Evolutionary conservation across 2,888 invertebrate genomes (phyloP).

Genomic region (Hydraecia micacea): DNA sequence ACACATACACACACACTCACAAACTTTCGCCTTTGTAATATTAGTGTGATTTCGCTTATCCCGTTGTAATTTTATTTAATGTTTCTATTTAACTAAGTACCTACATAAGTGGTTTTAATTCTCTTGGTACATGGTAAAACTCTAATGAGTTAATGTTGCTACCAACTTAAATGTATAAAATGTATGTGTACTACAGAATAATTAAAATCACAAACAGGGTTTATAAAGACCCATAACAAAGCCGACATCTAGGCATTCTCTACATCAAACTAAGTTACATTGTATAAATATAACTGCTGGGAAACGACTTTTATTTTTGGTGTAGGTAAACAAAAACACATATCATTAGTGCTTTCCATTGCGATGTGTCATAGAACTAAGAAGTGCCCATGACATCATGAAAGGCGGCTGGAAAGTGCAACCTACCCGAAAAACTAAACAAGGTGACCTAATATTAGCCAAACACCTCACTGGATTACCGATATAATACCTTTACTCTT

Average conservation of each 20-base stretch:
- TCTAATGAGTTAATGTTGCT: too few relatives aligned
- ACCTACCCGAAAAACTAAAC: neutral
- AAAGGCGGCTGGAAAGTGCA: neutral
- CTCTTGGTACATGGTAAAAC: too few relatives aligned
- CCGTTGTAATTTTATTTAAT: too few relatives aligned
- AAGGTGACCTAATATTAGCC: conserved; percentile 28
- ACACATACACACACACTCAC: too few relatives aligned
- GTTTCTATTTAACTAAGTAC: too few relatives aligned
- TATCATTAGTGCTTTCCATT: neutral
- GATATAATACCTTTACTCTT: conserved; percentile 29
- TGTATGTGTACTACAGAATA: too few relatives aligned
- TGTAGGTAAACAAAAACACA: neutral
- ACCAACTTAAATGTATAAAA: too few relatives aligned
- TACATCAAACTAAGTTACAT: neutral
- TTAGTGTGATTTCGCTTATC: too few relatives aligned
- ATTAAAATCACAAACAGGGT: neutral
- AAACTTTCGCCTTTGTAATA: too few relatives aligned
- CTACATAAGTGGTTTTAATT: too few relatives aligned
- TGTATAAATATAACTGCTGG: neutral
- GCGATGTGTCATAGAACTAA: conserved; percentile 10
- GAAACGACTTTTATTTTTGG: neutral
- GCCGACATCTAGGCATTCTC: neutral
- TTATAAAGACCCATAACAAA: neutral
- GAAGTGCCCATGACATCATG: conserved; percentile 1
- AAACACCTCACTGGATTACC: conserved; percentile 19